Percentiles rank a stretch among this genome's conserved stretches.
Conservation (phyloP, 2,888 invertebrate species). For the Alcis repandata region DNA sequence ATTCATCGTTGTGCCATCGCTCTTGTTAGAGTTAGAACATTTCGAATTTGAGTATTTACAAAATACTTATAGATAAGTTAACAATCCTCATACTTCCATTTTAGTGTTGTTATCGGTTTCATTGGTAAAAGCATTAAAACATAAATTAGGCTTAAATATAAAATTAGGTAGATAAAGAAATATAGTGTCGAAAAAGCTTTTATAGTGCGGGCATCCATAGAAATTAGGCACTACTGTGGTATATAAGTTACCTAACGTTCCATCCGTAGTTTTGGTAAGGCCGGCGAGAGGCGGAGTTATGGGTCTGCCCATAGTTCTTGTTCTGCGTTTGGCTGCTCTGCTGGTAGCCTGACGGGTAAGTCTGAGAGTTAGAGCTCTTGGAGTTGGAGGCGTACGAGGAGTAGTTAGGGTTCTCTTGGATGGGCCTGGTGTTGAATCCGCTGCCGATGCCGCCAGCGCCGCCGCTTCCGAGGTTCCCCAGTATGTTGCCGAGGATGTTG, state of each 20-base stretch:
- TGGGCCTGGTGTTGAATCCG: slow-evolving; percentile 78
- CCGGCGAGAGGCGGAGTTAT: slow-evolving; percentile 67
- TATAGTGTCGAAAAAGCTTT: slow-evolving; percentile 37
- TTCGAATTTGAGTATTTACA: slow-evolving; percentile 15
- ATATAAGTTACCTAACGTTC: slow-evolving; percentile 80
- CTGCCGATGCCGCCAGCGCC: slow-evolving; percentile 70
- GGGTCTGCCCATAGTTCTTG: slow-evolving; percentile 71
- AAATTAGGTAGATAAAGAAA: slow-evolving; percentile 33
- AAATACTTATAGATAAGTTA: neutral
- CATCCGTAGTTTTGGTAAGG: slow-evolving; percentile 77
- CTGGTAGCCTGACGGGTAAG: slow-evolving; percentile 77
- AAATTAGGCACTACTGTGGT: slow-evolving; percentile 12
- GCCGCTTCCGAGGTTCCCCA: slow-evolving; percentile 73
- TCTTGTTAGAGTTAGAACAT: slow-evolving; percentile 1
- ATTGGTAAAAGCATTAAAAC: slow-evolving; percentile 11
- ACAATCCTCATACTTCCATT: neutral
- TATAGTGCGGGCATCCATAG: slow-evolving; percentile 37
- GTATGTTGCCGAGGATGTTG: slow-evolving; percentile 75
- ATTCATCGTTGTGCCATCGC: neutral
- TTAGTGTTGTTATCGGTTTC: neutral
- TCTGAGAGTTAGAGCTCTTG: slow-evolving; percentile 73
- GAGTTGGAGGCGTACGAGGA: slow-evolving; percentile 72
- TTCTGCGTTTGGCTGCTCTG: slow-evolving; percentile 70
- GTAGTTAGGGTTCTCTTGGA: slow-evolving; percentile 80
- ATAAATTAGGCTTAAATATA: slow-evolving; percentile 24